Base-by-base conservation (phyloP, 2,888 invertebrate genomes). In the Sepiola atlantica region DNA sequence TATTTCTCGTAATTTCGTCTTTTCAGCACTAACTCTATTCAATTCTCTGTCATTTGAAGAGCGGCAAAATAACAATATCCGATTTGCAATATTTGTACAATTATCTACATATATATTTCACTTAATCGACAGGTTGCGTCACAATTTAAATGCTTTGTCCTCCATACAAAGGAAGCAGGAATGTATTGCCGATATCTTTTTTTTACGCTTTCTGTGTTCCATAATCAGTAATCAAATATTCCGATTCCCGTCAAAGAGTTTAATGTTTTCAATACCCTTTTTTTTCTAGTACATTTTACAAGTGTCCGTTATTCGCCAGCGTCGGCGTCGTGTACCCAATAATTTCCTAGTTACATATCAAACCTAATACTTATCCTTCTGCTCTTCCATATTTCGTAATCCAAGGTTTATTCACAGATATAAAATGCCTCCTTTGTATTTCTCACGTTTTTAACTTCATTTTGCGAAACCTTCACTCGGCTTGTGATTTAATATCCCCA, bases 341-440 rank as follows among this genome's bases (percentile, higher is more conserved):
- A 77, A 77, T 77, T 77, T 77, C 4, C 16, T 32, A 32, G 16
- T 77, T 77, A 32, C n/a, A n/a, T 32, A n/a, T n/a, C n/a, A 77
- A n/a, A 77, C 16, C n/a, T 32, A 77, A 77, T 77, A 77, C n/a
- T 77, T 77, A 77, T 77, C 77, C 77, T 77, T 77, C 77, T 77
- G 77, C n/a, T 77, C 77, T 77, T 77, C 77, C 77, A 77, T 77
- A 77, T n/a, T 77, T n/a, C n/a, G 77, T 77, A n/a, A 77, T 77
- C 77, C 77, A 77, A 32, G 77, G 77, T n/a, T 77, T 77, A 77
- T 77, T 21, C n/a, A 77, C 18, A 77, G n/a, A 77, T 61, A 24
- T 61, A 61, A 10, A 24, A 61, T 61, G 1, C 2, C 0, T 12
- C 45, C 8, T 77, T 32, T 77, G 16, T n/a, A 4, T 77, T 32